Evolutionary conservation across 2,888 invertebrate genomes (phyloP).

Genomic region (Euphydryas editha): DNA sequence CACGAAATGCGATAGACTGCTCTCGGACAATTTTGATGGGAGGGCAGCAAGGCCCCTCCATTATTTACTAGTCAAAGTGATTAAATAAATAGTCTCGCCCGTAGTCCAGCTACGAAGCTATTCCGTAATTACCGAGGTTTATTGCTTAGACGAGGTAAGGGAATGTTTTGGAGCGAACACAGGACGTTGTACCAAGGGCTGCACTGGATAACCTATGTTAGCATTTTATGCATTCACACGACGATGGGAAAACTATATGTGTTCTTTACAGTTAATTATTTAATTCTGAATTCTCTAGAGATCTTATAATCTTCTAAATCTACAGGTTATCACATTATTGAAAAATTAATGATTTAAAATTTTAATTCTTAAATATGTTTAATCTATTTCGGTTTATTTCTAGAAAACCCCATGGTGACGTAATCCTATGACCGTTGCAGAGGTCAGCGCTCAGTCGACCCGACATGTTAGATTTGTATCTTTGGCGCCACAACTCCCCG

Average conservation of each 20-base stretch:
- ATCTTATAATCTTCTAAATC: no score
- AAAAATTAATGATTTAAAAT: not conserved
- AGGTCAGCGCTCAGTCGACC: constrained; percentile 70
- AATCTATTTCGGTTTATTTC: constrained; percentile 15
- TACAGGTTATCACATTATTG: not conserved
- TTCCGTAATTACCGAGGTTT: constrained; percentile 79
- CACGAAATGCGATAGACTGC: constrained; percentile 63
- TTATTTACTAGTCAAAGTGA: constrained; percentile 82
- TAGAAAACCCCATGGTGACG: constrained; percentile 46
- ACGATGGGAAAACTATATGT: not conserved
- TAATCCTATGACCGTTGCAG: constrained; percentile 55
- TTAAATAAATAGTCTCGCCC: constrained; percentile 80
- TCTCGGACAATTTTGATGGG: constrained; percentile 58
- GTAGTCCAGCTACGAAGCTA: constrained; percentile 68
- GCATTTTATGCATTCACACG: constrained; percentile 46
- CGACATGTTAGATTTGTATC: constrained; percentile 72
- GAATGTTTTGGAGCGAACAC: constrained; percentile 66
- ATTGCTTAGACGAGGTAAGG: constrained; percentile 69
- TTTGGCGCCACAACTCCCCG: constrained; percentile 71
- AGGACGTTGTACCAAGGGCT: constrained; percentile 47
- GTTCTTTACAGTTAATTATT: not conserved
- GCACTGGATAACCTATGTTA: constrained; percentile 56
- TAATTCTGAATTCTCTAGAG: no score
- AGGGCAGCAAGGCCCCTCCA: constrained; percentile 59
- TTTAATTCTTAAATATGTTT: not conserved